These are phyloP conservation scores for Alces alces DNA, from an alignment of 2,113 vertebrate genomes.

Conservation along the genomic window DNA sequence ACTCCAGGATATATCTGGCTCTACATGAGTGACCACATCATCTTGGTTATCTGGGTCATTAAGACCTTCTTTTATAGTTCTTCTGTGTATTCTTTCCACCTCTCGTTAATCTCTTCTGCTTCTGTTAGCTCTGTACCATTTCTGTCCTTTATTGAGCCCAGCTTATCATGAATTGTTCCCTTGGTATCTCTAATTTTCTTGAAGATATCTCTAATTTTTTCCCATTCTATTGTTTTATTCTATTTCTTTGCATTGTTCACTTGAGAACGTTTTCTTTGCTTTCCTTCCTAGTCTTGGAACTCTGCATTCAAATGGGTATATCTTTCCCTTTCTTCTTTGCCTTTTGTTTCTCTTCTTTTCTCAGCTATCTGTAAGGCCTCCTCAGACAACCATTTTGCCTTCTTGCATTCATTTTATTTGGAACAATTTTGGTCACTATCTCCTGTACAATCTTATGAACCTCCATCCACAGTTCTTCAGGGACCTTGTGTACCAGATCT, in stretches of 20 bases:
- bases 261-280: background rate
- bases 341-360: background rate
- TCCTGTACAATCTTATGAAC: background rate
- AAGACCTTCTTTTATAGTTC: background rate
- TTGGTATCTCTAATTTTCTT: background rate
- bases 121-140: background rate
- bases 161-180: background rate
- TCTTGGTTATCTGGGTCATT: background rate
- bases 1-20: background rate
- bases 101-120: background rate
- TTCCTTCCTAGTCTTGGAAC: background rate
- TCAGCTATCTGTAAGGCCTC: background rate
- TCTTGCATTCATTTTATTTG: background rate
- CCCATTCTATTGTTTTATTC: background rate
- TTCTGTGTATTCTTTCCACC: background rate
- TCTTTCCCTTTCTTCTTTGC: background rate
- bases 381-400: background rate
- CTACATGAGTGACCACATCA: background rate
- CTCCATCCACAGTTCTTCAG: background rate
- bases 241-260: background rate
- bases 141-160: background rate
- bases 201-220: background rate
- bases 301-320: background rate
- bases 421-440: background rate
- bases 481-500: background rate